These are phyloP conservation scores for Chromobotia macracanthus DNA, from an alignment of 2,797 vertebrate species.

Conservation along the genomic window DNA sequence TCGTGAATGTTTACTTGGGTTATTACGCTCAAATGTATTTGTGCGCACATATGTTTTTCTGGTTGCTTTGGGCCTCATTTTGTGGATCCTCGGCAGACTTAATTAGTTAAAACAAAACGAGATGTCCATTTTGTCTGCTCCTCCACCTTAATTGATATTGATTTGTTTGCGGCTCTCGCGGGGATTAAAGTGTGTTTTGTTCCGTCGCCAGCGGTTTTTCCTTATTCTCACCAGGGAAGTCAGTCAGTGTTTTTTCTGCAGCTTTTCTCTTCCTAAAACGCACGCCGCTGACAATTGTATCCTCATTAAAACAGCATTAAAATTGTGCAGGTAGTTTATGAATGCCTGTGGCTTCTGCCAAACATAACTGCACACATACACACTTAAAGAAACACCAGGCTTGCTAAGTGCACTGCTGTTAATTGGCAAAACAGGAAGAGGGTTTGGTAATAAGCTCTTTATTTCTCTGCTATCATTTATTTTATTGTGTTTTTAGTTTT, in stretches of 20 bases:
- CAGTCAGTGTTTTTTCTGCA: slow-evolving; percentile 27
- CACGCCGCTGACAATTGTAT: slow-evolving; percentile 30
- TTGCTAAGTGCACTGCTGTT: slow-evolving; percentile 20
- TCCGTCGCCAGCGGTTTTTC: slow-evolving; percentile 59
- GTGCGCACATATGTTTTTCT: slow-evolving; percentile 22
- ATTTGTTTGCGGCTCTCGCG: slow-evolving; percentile 71
- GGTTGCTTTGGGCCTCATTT: slow-evolving; percentile 57
- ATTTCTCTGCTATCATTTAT: slow-evolving; percentile 19
- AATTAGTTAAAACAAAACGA: slow-evolving; percentile 80
- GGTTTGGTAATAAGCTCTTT: slow-evolving; percentile 22
- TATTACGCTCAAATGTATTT: slow-evolving; percentile 28
- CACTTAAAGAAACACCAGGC: slow-evolving; percentile 8
- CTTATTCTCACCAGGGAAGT: slow-evolving; percentile 26
- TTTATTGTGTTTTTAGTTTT: slow-evolving; percentile 1
- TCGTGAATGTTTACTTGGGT: slow-evolving; percentile 25
- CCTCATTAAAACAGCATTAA: slow-evolving; percentile 50
- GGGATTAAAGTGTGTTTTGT: slow-evolving; percentile 75
- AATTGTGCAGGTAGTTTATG: slow-evolving; percentile 51
- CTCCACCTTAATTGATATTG: slow-evolving; percentile 78
- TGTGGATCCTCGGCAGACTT: slow-evolving; percentile 75
- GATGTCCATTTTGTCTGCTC: slow-evolving; percentile 74
- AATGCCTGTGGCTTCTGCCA: slow-evolving; percentile 43
- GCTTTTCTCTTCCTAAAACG: slow-evolving; percentile 38
- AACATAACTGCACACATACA: slow-evolving; percentile 16
- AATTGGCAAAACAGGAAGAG: slow-evolving; percentile 38